A percentile compares a stretch with the other conserved stretches of the same genome.
Evolutionary conservation across 1,140 invertebrate species (phyloP).

Genomic region (Gonatopus flavifemur): DNA sequence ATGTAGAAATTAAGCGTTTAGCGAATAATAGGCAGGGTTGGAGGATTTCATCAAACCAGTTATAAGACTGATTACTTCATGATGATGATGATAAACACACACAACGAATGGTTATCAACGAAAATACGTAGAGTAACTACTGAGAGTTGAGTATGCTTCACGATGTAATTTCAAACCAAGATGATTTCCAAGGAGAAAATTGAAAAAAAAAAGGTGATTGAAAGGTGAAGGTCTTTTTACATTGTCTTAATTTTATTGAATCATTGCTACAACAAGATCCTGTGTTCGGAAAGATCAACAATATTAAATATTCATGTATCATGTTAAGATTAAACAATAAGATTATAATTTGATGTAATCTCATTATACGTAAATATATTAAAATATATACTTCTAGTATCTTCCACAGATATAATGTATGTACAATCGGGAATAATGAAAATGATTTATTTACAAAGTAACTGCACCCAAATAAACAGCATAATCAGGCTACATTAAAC

Average conservation of each 20-base stretch:
- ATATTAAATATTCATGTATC: conserved; percentile 56
- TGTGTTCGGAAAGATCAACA: conserved; percentile 53
- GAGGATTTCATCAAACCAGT: too few species aligned
- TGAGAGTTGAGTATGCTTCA: too few species aligned
- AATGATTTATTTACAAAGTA: conserved; percentile 48
- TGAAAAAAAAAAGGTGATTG: too few species aligned
- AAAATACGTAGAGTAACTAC: too few species aligned
- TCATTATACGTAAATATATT: conserved; percentile 55
- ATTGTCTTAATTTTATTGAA: conserved; percentile 54
- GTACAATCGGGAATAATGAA: conserved; percentile 39
- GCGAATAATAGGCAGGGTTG: too few species aligned
- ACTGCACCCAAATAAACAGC: conserved; percentile 45
- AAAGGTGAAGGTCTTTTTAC: conserved; percentile 18
- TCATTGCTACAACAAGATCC: conserved; percentile 53
- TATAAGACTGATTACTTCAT: too few species aligned
- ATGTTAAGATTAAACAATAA: conserved; percentile 55
- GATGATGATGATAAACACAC: too few species aligned
- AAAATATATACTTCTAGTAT: conserved; percentile 57
- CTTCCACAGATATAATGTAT: conserved; percentile 43
- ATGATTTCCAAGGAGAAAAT: not conserved
- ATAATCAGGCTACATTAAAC: too few species aligned
- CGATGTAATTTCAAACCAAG: too few species aligned
- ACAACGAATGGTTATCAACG: too few species aligned
- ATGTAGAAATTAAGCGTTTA: too few species aligned
- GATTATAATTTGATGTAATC: conserved; percentile 53